phyloP scores from a whole-genome alignment of 2,888 invertebrate species.

The Argyresthia goedartella region DNA sequence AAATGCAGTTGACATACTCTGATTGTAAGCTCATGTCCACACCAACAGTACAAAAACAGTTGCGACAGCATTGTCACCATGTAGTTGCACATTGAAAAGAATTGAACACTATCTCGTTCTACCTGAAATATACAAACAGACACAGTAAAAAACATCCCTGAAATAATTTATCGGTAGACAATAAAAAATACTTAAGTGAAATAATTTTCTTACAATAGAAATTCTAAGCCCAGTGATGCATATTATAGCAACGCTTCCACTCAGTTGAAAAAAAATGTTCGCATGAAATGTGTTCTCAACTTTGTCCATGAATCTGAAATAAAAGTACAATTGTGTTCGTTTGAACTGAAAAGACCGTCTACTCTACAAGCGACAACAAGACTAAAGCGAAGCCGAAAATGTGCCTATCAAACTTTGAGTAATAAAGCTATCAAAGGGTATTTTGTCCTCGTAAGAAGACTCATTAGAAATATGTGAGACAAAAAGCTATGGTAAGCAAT shows the following conservation, averaged over 20 bases:
- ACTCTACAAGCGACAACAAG: no score
- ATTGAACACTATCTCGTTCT: slow-evolving; percentile 47
- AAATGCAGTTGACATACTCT: slow-evolving; percentile 20
- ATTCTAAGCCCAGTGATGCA: slow-evolving; percentile 56
- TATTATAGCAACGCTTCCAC: slow-evolving; percentile 58
- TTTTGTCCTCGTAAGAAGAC: no score
- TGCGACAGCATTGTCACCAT: slow-evolving; percentile 65
- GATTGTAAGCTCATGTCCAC: slow-evolving; percentile 60
- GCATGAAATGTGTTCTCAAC: slow-evolving; percentile 61
- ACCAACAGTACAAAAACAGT: slow-evolving; percentile 65
- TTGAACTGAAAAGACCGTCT: no score
- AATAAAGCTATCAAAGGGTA: no score
- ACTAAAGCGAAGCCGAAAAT: no score
- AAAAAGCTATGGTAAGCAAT: no score
- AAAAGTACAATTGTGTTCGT: background rate
- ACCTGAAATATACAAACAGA: slow-evolving; percentile 22
- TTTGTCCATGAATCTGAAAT: slow-evolving; percentile 47
- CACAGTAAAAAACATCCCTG: background rate
- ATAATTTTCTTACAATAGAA: slow-evolving; percentile 31
- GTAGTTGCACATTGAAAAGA: slow-evolving; percentile 49
- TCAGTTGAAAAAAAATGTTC: slow-evolving; percentile 65
- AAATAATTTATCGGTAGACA: no score
- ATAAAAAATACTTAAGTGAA: background rate
- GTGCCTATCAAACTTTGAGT: no score
- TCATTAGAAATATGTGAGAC: no score